Evolutionary conservation across 1,140 invertebrate species (phyloP), one percentile per base, ranked within the genome.

Genomic region (Heterodera schachtii): DNA sequence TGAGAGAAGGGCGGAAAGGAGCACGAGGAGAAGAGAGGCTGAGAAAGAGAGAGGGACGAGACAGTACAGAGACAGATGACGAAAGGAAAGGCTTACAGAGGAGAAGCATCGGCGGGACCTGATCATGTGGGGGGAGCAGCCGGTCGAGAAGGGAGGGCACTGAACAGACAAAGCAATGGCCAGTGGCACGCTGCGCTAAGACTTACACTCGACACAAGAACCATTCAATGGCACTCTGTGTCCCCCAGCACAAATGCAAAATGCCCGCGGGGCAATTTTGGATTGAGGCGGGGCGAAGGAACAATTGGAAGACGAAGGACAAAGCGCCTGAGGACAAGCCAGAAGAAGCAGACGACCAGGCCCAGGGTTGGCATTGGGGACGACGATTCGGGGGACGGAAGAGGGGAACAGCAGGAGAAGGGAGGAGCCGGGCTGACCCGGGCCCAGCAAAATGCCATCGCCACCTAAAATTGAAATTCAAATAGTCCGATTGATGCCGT

Each of bases 201-300:
- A 74, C 67, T 21, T 19, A 79, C 78, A 13, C n/a, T n/a, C 73
- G 44, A 73, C n/a, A 71, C 78, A 79, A 21, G 78, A 71, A 47
- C 78, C 78, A 49, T 79, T 79, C 4, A 71, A 21, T 19, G 78
- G 16, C 31, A 75, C 73, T 43, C 49, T n/a, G 16, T 66, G 16
- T 31, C 83, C 83, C 11, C 83, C 79, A 31, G 46, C 19, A 44
- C 83, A 84, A 7, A 86, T 66, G 71, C 83, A 84, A n/a, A 47
- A 82, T 49, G 67, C 44, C 57, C 31, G 46, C 41, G 83, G 41
- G 41, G 16, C 67, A 73, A 49, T 69, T 21, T 79, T 79, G 46
- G 82, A n/a, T 41, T 52, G 60, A 16, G 84, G 84, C 16, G 49
- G 21, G 31, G 81, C 84, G 44, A 84, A 84, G 21, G 52, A 41